phyloP scores from a whole-genome alignment of 1,140 invertebrate genomes.

The Drosophila truncata region DNA sequence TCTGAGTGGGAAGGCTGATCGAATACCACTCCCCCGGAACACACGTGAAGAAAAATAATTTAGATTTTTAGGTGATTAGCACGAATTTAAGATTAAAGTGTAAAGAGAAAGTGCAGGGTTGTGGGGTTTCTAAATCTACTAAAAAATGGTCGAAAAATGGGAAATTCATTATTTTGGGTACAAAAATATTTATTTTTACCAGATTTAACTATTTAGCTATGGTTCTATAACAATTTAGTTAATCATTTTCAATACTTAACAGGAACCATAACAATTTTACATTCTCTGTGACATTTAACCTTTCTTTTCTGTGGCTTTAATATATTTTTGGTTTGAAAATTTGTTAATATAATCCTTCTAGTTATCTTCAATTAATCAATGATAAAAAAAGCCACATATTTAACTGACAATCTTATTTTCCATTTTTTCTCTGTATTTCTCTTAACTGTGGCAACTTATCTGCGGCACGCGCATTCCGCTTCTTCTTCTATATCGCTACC shows the following conservation, averaged over 20 bases:
- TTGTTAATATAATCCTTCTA: not conserved
- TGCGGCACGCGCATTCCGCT: slow-evolving; percentile 40
- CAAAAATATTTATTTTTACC: too few relatives aligned
- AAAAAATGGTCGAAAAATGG: too few relatives aligned
- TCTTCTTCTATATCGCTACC: slow-evolving; percentile 39
- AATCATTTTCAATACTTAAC: too few relatives aligned
- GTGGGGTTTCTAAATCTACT: too few relatives aligned
- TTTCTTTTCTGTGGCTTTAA: not conserved
- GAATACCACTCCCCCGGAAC: not conserved
- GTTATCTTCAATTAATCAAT: not conserved
- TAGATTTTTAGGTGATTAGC: too few relatives aligned
- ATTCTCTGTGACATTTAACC: not conserved
- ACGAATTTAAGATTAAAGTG: too few relatives aligned
- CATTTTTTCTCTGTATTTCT: slow-evolving; percentile 8
- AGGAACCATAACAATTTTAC: too few relatives aligned
- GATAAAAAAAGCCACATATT: not conserved
- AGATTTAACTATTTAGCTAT: too few relatives aligned
- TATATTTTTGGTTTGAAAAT: not conserved
- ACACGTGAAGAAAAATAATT: slow-evolving; percentile 7
- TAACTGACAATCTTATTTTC: not conserved
- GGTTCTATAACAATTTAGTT: too few relatives aligned
- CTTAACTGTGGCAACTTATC: slow-evolving; percentile 62
- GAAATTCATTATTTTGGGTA: too few relatives aligned
- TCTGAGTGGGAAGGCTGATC: slow-evolving; percentile 3
- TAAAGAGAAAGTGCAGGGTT: too few relatives aligned